Base-by-base conservation (phyloP, 2,888 invertebrate species). In the Eupithecia pulchellata region DNA sequence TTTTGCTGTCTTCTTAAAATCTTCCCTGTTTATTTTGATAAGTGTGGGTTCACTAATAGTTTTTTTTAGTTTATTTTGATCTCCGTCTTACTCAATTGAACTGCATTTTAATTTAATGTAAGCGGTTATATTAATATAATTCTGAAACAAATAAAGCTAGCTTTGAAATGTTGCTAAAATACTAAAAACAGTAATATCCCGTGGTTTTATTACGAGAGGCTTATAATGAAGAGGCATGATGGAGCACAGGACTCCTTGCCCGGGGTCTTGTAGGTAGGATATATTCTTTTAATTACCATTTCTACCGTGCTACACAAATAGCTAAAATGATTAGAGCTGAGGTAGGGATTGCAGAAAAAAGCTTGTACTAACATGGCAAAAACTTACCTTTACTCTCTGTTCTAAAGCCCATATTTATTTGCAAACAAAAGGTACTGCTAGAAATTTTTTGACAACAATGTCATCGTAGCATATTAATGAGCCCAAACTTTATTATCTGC, bases 211-310 rank as follows among this genome's bases (percentile, higher is more conserved):
- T 80, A 80, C 69, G 71, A 71, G 39, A 74, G 72, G 78, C 67
- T 76, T 72, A 73, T 83, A 82, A 84, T 84, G 79, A 78, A 77
- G 73, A 78, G 73, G 52, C 72, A 69, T 75, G 73, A 76, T 72
- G 71, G 61, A 74, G 71, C 20, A 66, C 69, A 58, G 13, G 67
- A 64, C 61, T 39, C 60, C 73, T 78, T 77, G 84, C 86, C 85
- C 72, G 75, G 81, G 83, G 81, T 78, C 76, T 74, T 52, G 52
- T 52, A 52, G 77, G 81, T 81, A 82, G 87, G 84, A 86, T 86
- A 86, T 89, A 88, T 89, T 90, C 89, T 91, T 91, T 91, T 91
- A 91, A 91, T 91, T 91, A 88, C 89, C 83, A 86, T 86, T 86
- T 89, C 85, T 86, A 87, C 87, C 80, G 85, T 83, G 82, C 86